Evolutionary conservation across 30 jellyfish, hydroid and myxozoan genomes (phyloP).

Genomic region (Nemopilema nomurai): DNA sequence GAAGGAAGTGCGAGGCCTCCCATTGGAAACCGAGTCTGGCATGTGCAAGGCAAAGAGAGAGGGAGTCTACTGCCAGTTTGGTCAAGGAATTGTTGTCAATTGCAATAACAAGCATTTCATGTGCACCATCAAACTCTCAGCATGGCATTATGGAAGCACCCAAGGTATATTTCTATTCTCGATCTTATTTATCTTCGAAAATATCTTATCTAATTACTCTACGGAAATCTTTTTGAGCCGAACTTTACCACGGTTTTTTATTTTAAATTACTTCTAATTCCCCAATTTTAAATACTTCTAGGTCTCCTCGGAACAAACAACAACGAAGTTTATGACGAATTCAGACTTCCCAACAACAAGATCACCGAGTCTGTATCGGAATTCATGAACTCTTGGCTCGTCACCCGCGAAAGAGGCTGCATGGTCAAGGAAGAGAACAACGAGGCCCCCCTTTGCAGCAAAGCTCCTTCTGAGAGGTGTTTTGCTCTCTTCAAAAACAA

Average conservation of each 20-base stretch:
- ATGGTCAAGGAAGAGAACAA: conserved; percentile 42
- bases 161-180: conserved; percentile 62
- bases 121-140: conserved; percentile 73
- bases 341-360: conserved; percentile 79
- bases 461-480: conserved; percentile 90
- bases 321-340: conserved; percentile 89
- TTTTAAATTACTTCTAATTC: not conserved
- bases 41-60: conserved; percentile 53
- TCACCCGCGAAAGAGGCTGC: conserved; percentile 83
- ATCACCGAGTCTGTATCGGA: conserved; percentile 76
- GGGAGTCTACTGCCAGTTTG: conserved; percentile 70
- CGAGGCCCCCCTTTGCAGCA: conserved; percentile 72
- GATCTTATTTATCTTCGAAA: not conserved
- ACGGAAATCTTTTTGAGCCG: too few species aligned
- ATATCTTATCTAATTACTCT: too few species aligned
- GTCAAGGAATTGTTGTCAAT: conserved; percentile 62
- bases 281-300: too few species aligned
- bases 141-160: conserved; percentile 92
- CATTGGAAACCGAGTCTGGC: conserved; percentile 82
- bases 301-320: conserved; percentile 97
- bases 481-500: conserved; percentile 52
- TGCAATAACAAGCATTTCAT: conserved; percentile 78
- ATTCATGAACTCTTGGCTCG: conserved; percentile 88
- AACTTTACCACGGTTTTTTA: not conserved
- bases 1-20: conserved; percentile 69